Evolutionary conservation across 2,797 vertebrate species (phyloP).

Genomic region (Cetoscarus ocellatus): DNA sequence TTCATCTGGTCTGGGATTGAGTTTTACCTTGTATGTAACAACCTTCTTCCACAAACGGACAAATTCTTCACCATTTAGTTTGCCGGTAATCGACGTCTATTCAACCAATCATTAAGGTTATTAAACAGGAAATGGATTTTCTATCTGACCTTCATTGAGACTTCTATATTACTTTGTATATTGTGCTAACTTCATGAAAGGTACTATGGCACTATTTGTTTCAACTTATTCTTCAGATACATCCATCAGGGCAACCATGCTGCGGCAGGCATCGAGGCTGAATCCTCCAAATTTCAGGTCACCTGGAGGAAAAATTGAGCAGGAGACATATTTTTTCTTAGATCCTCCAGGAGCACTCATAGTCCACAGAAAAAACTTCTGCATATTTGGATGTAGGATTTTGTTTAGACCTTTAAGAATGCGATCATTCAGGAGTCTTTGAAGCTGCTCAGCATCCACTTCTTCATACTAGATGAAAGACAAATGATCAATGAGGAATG

Average conservation of each 20-base stretch:
- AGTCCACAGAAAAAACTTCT: too few relatives aligned
- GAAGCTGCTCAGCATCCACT: slow-evolving; percentile 75
- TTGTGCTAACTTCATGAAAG: background rate
- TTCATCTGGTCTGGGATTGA: too few relatives aligned
- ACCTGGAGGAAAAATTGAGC: slow-evolving; percentile 13
- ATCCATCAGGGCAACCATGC: slow-evolving; percentile 89
- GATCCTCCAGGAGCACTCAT: background rate
- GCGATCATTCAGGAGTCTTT: slow-evolving; percentile 62
- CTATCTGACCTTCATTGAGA: background rate
- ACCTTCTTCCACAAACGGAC: slow-evolving; percentile 70
- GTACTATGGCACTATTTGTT: background rate
- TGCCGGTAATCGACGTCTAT: slow-evolving; percentile 74
- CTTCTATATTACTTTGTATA: background rate
- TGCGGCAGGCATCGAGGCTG: slow-evolving; percentile 86
- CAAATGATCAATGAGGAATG: too few relatives aligned
- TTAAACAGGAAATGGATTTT: background rate
- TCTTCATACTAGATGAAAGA: slow-evolving; percentile 66
- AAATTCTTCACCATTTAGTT: slow-evolving; percentile 71
- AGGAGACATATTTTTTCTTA: background rate
- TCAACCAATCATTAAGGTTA: slow-evolving; percentile 48
- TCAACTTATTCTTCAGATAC: slow-evolving; percentile 83
- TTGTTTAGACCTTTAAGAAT: slow-evolving; percentile 63
- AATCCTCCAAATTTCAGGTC: slow-evolving; percentile 66
- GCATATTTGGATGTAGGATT: too few relatives aligned
- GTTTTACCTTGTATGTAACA: slow-evolving; percentile 62